Evolutionary conservation across 64 coral and sea anemone species (phyloP).

Genomic region (Orbicella faveolata): DNA sequence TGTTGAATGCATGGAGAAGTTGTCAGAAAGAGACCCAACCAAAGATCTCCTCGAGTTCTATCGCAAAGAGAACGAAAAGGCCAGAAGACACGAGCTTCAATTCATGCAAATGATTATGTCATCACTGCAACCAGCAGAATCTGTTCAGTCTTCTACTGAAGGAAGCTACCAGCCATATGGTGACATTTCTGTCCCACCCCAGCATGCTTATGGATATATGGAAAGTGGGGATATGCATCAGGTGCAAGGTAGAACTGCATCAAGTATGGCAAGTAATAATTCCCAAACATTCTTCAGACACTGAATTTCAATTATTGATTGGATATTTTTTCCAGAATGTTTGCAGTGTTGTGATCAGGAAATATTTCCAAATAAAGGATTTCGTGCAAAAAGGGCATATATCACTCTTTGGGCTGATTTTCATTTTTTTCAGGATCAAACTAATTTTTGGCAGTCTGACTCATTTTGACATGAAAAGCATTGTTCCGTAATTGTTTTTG

Average conservation of each 20-base stretch:
- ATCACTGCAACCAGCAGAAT: too few relatives aligned
- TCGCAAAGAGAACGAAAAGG: conserved; percentile 41
- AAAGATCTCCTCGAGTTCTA: conserved; percentile 50
- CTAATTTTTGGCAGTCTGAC: too few relatives aligned
- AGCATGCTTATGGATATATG: conserved; percentile 9
- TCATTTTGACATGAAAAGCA: too few relatives aligned
- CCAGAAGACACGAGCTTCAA: conserved; percentile 33
- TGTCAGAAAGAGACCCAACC: conserved; percentile 39
- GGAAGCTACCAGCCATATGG: too few relatives aligned
- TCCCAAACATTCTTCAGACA: too few relatives aligned
- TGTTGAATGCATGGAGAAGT: neutral
- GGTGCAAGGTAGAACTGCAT: neutral
- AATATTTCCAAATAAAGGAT: neutral
- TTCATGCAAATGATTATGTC: neutral
- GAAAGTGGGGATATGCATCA: neutral
- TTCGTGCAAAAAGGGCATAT: too few relatives aligned
- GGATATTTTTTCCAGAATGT: too few relatives aligned
- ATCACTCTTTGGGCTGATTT: too few relatives aligned
- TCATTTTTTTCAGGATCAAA: too few relatives aligned
- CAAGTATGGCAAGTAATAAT: neutral
- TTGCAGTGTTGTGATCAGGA: neutral
- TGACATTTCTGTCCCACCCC: neutral
- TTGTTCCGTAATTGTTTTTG: too few relatives aligned
- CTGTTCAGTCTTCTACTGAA: too few relatives aligned
- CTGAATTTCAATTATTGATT: too few relatives aligned